Base-by-base conservation (phyloP, 2,888 invertebrate species). In the Hermaeophaga mercurialis region DNA sequence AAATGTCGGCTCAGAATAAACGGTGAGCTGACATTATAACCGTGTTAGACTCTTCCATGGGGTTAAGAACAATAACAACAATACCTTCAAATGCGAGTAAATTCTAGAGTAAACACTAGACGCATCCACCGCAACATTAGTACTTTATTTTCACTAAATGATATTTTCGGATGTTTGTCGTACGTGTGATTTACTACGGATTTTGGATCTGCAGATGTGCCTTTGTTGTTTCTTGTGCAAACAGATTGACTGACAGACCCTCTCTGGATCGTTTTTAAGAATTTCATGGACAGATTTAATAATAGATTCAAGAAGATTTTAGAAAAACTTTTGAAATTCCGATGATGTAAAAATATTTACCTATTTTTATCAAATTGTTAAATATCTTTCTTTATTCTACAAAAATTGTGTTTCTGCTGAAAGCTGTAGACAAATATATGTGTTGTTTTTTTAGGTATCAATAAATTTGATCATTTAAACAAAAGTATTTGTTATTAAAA, bases 141-240 rank as follows among this genome's bases (percentile, higher is more conserved):
- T 47, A 59, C 39, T 56, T 56, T 52, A 50, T 52, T 63, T 66
- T 66, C 60, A 64, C 63, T 61, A 64, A 65, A 58, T 52, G 46
- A 58, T 58, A 54, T 58, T 50, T 50, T 56, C 63, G 67, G 69
- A 67, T 74, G 73, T 74, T 73, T 73, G 70, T 69, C 57, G 68
- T 72, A 72, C 73, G 73, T 73, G 73, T 73, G 73, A 71, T 72
- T 71, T 67, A 68, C 66, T 68, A 59, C 61, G 65, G 66, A 67
- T 68, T 67, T 68, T 57, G 73, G 72, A 73, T 72, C 70, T 69
- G 73, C 73, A 73, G 73, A 73, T 73, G 73, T 70, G 69, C 68
- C 58, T 66, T 71, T 71, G 70, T 71, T 69, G 60, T 61, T 61
- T 34, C 63, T 66, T 68, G 61, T 65, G 66, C 67, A 67, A 68